A percentile compares a stretch with the other conserved stretches of the same genome.
These are phyloP conservation scores for Danio jaintianensis DNA, from an alignment of 2,797 vertebrate genomes.

Conservation along the genomic window DNA sequence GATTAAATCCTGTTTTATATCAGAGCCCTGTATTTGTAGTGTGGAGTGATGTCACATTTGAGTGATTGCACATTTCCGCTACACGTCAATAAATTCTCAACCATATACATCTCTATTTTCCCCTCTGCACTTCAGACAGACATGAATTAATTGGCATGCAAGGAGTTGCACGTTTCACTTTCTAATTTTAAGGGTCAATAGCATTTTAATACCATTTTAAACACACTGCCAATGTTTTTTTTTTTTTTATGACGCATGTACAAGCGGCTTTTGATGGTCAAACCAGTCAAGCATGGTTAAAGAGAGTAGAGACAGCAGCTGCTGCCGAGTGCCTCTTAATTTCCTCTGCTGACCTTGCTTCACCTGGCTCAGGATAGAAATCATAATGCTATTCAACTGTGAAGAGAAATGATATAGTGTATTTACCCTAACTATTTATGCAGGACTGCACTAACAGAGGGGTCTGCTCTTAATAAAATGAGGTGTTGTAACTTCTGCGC, in stretches of 20 bases:
- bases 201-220: slow-evolving; percentile 95
- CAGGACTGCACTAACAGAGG: slow-evolving; percentile 89
- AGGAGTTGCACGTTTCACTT: slow-evolving; percentile 87
- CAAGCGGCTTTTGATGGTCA: slow-evolving; percentile 97
- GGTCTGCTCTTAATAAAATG: slow-evolving; percentile 84
- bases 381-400: slow-evolving; percentile 98
- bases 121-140: slow-evolving; percentile 77
- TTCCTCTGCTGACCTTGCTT: slow-evolving; percentile 95
- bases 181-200: slow-evolving; percentile 93
- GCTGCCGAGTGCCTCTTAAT: slow-evolving; percentile 96
- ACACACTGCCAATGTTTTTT: slow-evolving; percentile 89
- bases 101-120: slow-evolving; percentile 47
- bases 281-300: slow-evolving; percentile 99
- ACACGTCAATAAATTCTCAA: slow-evolving; percentile 79
- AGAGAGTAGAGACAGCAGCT: slow-evolving; percentile 94
- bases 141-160: slow-evolving; percentile 88
- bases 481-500: slow-evolving; percentile 78
- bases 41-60: slow-evolving; percentile 79
- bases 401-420: slow-evolving; percentile 98
- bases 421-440: slow-evolving; percentile 96
- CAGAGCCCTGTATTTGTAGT: not conserved
- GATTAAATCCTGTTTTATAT: not conserved
- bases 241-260: slow-evolving; percentile 94
- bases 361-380: slow-evolving; percentile 98
- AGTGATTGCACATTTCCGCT: slow-evolving; percentile 66